These are phyloP conservation scores for Zaprionus nigranus DNA, from an alignment of 1,140 invertebrate species.

Conservation along the genomic window DNA sequence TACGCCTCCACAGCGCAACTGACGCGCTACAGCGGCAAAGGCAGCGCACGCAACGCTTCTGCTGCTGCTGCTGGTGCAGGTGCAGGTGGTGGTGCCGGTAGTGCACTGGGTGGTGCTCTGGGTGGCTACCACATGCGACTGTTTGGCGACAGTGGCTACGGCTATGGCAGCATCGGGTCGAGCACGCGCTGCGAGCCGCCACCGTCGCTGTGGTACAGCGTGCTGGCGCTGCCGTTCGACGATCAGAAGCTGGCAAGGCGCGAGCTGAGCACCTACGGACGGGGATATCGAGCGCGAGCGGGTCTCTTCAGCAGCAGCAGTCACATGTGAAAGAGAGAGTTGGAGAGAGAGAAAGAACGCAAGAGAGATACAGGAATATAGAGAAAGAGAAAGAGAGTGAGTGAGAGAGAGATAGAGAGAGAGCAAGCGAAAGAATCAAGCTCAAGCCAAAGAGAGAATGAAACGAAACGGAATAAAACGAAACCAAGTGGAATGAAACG, in stretches of 20 bases:
- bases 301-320: conserved; percentile 93
- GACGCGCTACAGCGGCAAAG: conserved; percentile 50
- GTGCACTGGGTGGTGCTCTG: not conserved
- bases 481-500: conserved; percentile 28
- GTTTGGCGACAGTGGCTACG: conserved; percentile 37
- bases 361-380: not conserved
- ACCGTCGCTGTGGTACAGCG: conserved; percentile 93
- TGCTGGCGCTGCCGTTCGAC: conserved; percentile 95
- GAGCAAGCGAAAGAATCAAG: conserved; percentile 1
- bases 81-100: not conserved
- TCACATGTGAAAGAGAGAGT: conserved; percentile 48
- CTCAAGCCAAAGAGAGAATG: conserved; percentile 43
- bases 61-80: not conserved
- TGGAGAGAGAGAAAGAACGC: not conserved
- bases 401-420: not conserved
- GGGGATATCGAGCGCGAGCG: conserved; percentile 90
- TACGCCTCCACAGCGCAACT: conserved; percentile 70
- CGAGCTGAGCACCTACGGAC: conserved; percentile 88
- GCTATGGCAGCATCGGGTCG: conserved; percentile 58
- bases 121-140: conserved; percentile 46
- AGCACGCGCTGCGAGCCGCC: conserved; percentile 48
- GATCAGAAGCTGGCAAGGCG: conserved; percentile 94
- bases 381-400: not conserved
- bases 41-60: not conserved
- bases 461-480: conserved; percentile 12